Base-by-base conservation (phyloP, 2,113 vertebrate species). In the Fukomys damarensis region DNA sequence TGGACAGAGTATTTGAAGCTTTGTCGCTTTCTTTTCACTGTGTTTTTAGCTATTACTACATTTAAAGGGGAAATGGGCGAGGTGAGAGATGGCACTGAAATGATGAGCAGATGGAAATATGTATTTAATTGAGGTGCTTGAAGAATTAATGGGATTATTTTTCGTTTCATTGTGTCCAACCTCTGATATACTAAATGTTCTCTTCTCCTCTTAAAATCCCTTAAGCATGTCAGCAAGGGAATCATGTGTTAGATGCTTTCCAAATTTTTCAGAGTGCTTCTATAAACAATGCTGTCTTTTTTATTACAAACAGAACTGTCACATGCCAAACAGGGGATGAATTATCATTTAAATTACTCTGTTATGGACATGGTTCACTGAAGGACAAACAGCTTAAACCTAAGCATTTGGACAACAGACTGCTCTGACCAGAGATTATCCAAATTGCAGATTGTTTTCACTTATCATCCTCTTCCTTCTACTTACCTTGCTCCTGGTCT, bases 181-280 rank as follows among this genome's bases (percentile, higher is more conserved):
- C 14, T 61, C 20, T 90, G 38, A 54, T 68, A 24, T 81, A 61
- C 35, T 93, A 83, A 86, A 63, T 46, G 52, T 56, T 80, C 19
- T 14, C 84, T 94, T 84, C 0, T 90, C 61, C 26, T 63, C 41
- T 82, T 63, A 56, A 38, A 65, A 54, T 70, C 30, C 5, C 20
- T 77, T 76, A 86, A 93, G 32, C 56, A 86, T 26, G 72, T 0
- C 85, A n/a, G 8, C n/a, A 38, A 91, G 19, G 9, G 28, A 77
- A 94, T 86, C 3, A 11, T 5, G 46, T 96, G 95, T 65, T 35
- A 65, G 59, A n/a, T 90, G 22, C n/a, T 93, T 96, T 93, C 30
- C 61, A 86, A 70, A 52, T 81, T 91, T 83, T 65, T 83, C 28
- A 35, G 35, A 87, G 19, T 59, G 2, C 70, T 95, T 98, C 95